Evolutionary conservation across 2,797 vertebrate genomes (phyloP).

Genomic region (Australoheros facetus): DNA sequence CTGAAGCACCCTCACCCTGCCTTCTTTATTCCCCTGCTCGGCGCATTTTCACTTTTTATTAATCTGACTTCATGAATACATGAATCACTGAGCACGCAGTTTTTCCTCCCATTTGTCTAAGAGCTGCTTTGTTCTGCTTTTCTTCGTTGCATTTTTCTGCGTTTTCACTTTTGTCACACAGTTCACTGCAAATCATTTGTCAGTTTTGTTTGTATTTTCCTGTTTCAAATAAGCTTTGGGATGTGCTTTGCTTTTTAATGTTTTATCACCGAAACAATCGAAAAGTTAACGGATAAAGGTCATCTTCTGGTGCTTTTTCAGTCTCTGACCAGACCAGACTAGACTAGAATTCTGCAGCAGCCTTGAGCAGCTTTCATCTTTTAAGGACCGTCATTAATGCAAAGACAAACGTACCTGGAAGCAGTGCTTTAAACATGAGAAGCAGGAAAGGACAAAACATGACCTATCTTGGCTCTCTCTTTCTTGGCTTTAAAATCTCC

Average conservation of each 20-base stretch:
- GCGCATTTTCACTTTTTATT: constrained; percentile 32
- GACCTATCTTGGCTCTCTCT: constrained; percentile 5
- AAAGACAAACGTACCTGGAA: constrained; percentile 34
- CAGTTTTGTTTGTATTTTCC: neutral
- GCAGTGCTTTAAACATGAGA: constrained; percentile 19
- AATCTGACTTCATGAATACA: constrained; percentile 13
- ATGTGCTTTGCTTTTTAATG: neutral
- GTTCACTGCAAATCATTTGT: constrained; percentile 19
- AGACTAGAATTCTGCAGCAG: neutral
- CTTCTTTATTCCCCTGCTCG: neutral
- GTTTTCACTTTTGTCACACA: neutral
- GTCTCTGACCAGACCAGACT: neutral
- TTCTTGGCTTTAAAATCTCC: constrained; percentile 8
- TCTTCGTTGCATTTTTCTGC: neutral
- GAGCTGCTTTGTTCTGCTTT: neutral
- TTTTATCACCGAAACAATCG: neutral
- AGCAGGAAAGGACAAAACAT: constrained; percentile 10
- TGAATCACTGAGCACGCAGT: neutral
- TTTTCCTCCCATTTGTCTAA: neutral
- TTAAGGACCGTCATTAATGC: constrained; percentile 15
- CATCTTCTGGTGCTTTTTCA: neutral
- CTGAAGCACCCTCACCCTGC: neutral
- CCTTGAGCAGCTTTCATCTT: constrained; percentile 5
- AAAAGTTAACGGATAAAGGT: neutral
- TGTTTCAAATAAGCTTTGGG: neutral